Evolutionary conservation across 2,888 invertebrate species (phyloP).

Genomic region (Xylota sylvarum): DNA sequence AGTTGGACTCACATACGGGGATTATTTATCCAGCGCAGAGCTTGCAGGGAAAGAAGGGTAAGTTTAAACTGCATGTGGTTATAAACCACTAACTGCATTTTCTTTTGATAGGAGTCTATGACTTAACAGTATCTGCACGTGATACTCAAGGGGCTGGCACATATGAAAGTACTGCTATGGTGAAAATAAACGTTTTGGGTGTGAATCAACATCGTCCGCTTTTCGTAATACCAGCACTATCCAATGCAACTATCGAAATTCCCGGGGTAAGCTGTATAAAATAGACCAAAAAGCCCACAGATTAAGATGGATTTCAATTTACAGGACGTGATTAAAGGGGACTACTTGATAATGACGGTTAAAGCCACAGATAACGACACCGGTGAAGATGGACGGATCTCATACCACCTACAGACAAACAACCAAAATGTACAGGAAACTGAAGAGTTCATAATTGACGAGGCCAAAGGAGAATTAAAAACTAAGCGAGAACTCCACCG

Average conservation of each 20-base stretch:
- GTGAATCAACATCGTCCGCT: conserved; percentile 93
- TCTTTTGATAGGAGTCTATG: conserved; percentile 84
- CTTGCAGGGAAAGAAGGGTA: conserved; percentile 87
- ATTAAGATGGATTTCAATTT: conserved; percentile 74
- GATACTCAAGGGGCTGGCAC: conserved; percentile 90
- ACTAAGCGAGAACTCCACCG: conserved; percentile 92
- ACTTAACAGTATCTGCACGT: conserved; percentile 90
- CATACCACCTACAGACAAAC: conserved; percentile 90
- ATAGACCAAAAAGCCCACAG: neutral
- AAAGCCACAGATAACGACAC: conserved; percentile 93
- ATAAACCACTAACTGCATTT: neutral
- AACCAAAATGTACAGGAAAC: conserved; percentile 92
- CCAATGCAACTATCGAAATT: conserved; percentile 92
- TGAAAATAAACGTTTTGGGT: conserved; percentile 91
- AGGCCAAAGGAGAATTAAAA: conserved; percentile 91
- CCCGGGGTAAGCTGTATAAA: conserved; percentile 88
- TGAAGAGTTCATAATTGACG: conserved; percentile 92
- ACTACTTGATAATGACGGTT: conserved; percentile 92
- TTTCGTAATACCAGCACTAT: conserved; percentile 91
- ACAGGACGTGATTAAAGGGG: conserved; percentile 90
- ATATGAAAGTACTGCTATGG: conserved; percentile 88
- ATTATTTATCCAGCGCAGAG: conserved; percentile 92
- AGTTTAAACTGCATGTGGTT: neutral
- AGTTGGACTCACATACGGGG: conserved; percentile 91
- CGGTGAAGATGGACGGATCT: conserved; percentile 93